Evolutionary conservation across 2,888 invertebrate genomes (phyloP).

Genomic region (Meteorus cinctellus): DNA sequence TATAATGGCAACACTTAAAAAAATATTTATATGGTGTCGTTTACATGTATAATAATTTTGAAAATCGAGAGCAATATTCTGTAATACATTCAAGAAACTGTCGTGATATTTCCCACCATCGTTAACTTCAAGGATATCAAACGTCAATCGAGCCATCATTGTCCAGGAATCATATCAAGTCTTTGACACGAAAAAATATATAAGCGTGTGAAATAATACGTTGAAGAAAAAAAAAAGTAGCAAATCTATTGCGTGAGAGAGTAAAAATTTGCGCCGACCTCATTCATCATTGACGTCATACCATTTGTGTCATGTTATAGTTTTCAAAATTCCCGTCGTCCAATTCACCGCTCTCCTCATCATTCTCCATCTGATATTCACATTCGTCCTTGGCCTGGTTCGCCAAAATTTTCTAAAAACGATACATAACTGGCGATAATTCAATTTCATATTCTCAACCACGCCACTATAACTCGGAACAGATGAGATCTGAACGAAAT

Average conservation of each 20-base stretch:
- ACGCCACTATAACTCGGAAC: not conserved
- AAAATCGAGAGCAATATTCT: not conserved
- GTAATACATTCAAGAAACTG: not conserved
- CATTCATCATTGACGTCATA: conserved; percentile 27
- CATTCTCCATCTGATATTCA: conserved; percentile 43
- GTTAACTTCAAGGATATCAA: not conserved
- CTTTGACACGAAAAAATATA: no score
- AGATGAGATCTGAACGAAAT: conserved; percentile 27
- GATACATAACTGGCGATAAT: conserved; percentile 29
- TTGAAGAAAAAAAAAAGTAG: not conserved
- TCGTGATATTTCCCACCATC: not conserved
- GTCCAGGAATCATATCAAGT: not conserved
- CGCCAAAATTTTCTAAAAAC: conserved; percentile 8
- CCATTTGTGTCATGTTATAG: conserved; percentile 38
- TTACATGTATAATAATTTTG: no score
- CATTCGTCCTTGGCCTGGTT: conserved; percentile 25
- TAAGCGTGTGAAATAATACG: not conserved
- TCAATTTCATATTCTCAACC: conserved; percentile 32
- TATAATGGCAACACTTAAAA: no score
- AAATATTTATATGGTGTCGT: no score
- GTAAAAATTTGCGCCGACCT: conserved; percentile 2
- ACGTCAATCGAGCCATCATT: not conserved
- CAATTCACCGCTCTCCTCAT: conserved; percentile 20
- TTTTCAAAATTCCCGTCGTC: conserved; percentile 52
- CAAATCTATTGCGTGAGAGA: not conserved